These are phyloP conservation scores for Caenorhabditis macrosperma DNA, from an alignment of 2,888 invertebrate species.

Conservation along the genomic window DNA sequence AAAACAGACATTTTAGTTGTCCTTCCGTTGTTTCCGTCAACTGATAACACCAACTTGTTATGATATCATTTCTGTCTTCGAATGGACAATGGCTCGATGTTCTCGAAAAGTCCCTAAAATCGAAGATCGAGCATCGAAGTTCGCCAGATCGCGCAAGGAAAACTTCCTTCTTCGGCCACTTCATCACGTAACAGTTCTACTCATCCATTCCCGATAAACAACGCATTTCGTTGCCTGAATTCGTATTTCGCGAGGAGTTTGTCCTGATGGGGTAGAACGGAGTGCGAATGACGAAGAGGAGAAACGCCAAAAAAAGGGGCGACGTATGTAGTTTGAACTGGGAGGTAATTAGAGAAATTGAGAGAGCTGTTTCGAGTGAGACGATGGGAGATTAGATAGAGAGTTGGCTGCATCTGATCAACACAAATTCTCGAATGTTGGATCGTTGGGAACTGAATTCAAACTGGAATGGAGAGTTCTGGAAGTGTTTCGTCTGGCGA, in stretches of 20 bases:
- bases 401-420: neutral
- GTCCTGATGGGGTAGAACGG: neutral
- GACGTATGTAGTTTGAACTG: neutral
- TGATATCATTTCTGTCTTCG: no score
- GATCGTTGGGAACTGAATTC: no score
- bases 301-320: neutral
- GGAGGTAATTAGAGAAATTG: neutral
- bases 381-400: no score
- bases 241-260: neutral
- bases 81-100: no score
- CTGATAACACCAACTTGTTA: neutral
- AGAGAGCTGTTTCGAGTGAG: neutral
- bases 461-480: no score
- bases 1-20: neutral
- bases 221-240: slow-evolving; percentile 1
- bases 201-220: neutral
- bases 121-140: neutral
- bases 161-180: neutral
- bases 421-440: no score
- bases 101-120: no score
- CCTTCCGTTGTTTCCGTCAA: slow-evolving; percentile 1
- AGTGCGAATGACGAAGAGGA: neutral
- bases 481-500: no score
- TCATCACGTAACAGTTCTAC: neutral
- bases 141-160: neutral